Evolutionary conservation across 2,888 invertebrate species (phyloP).

Genomic region (Zaprionus lineosus): DNA sequence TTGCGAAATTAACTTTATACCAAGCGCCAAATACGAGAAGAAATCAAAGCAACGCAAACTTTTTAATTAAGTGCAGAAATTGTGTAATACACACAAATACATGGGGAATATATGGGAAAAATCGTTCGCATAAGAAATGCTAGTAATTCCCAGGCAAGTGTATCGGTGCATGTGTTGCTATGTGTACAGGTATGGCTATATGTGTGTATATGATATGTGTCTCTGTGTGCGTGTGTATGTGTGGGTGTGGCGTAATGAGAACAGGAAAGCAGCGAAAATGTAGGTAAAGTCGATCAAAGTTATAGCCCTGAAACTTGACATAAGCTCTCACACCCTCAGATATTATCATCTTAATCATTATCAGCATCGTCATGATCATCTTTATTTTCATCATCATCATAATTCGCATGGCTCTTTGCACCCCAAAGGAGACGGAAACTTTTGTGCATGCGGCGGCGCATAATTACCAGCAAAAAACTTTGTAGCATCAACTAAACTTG

Average conservation of each 20-base stretch:
- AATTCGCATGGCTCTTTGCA: conserved; percentile 65
- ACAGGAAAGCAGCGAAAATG: no score
- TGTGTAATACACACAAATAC: conserved; percentile 16
- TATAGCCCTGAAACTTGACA: conserved; percentile 29
- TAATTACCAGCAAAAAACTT: conserved; percentile 71
- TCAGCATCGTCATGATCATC: conserved; percentile 10
- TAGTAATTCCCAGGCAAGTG: not conserved
- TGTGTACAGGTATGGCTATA: no score
- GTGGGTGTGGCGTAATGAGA: no score
- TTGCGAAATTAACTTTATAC: conserved; percentile 62
- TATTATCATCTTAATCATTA: not conserved
- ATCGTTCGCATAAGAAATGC: not conserved
- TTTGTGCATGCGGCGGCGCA: conserved; percentile 62
- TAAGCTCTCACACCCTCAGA: conserved; percentile 6
- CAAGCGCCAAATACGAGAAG: conserved; percentile 17
- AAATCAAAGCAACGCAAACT: conserved; percentile 55
- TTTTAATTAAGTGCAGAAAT: conserved; percentile 57
- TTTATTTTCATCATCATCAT: conserved; percentile 34
- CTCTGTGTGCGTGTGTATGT: not conserved
- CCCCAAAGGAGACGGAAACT: conserved; percentile 50
- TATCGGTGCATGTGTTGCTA: no score
- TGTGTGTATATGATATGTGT: not conserved
- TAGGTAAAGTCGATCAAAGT: conserved; percentile 34
- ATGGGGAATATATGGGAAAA: not conserved
- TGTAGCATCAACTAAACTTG: conserved; percentile 50